Percentiles rank a stretch among this genome's conserved stretches.
These are phyloP conservation scores for Varecia variegata DNA, from an alignment of 2,797 vertebrate genomes.

Conservation along the genomic window DNA sequence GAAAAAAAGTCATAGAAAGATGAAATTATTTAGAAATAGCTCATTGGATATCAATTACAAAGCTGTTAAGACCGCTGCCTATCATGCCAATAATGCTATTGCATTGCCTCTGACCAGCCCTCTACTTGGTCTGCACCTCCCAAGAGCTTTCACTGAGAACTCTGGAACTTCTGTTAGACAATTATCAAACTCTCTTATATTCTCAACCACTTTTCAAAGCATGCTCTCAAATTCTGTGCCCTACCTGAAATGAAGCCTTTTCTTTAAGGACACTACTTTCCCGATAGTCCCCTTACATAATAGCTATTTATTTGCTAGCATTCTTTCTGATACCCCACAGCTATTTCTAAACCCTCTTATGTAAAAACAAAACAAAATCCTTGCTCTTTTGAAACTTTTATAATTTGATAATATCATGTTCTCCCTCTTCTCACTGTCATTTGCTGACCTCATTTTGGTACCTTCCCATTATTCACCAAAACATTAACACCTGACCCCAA, in stretches of 20 bases:
- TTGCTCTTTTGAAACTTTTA: background rate
- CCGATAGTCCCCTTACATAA: background rate
- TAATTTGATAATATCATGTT: background rate
- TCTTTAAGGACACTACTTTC: background rate
- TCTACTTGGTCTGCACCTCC: background rate
- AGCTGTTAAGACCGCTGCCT: background rate
- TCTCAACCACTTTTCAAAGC: background rate
- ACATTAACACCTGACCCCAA: background rate
- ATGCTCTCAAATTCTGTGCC: background rate
- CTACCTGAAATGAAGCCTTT: background rate
- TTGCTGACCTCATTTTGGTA: background rate
- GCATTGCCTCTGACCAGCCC: background rate
- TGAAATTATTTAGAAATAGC: background rate
- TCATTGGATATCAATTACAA: background rate
- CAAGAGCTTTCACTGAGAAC: background rate
- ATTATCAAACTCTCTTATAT: background rate
- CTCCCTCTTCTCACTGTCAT: background rate
- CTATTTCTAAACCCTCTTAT: background rate
- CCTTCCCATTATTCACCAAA: background rate
- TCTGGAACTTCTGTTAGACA: background rate
- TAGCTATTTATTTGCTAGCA: background rate
- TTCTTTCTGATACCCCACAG: background rate
- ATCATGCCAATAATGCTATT: background rate
- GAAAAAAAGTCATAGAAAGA: background rate
- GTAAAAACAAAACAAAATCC: background rate